Evolutionary conservation across 2,888 invertebrate species (phyloP).

Genomic region (Plagodis pulveraria): DNA sequence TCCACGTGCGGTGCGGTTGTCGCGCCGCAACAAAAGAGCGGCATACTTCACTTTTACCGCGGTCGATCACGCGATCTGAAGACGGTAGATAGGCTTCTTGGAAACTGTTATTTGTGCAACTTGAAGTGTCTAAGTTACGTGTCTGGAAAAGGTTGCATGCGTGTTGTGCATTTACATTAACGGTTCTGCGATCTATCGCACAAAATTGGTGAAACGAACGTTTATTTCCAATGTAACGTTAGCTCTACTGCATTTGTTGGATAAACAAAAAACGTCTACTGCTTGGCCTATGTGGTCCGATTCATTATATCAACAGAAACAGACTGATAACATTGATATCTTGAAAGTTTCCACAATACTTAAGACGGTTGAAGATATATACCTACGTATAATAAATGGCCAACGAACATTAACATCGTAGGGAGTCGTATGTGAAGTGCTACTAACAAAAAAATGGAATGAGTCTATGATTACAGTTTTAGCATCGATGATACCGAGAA

Average conservation of each 20-base stretch:
- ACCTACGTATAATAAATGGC: no score
- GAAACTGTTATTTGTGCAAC: slow-evolving; percentile 45
- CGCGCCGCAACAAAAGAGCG: slow-evolving; percentile 43
- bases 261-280: not conserved
- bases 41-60: slow-evolving; percentile 65
- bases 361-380: no score
- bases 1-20: slow-evolving; percentile 47
- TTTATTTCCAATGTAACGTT: slow-evolving; percentile 9
- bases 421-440: no score
- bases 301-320: no score
- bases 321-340: no score
- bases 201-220: slow-evolving; percentile 9
- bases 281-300: no score
- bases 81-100: slow-evolving; percentile 43
- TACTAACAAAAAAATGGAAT: no score
- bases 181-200: slow-evolving; percentile 37
- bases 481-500: no score
- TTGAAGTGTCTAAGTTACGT: slow-evolving; percentile 43
- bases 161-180: slow-evolving; percentile 38
- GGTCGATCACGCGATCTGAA: slow-evolving; percentile 58
- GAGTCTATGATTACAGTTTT: no score
- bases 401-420: no score
- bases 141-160: slow-evolving; percentile 39
- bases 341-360: no score
- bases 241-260: slow-evolving; percentile 1